Evolutionary conservation across 2,113 vertebrate species (phyloP).

Genomic region (Coptodon bakossiorum): DNA sequence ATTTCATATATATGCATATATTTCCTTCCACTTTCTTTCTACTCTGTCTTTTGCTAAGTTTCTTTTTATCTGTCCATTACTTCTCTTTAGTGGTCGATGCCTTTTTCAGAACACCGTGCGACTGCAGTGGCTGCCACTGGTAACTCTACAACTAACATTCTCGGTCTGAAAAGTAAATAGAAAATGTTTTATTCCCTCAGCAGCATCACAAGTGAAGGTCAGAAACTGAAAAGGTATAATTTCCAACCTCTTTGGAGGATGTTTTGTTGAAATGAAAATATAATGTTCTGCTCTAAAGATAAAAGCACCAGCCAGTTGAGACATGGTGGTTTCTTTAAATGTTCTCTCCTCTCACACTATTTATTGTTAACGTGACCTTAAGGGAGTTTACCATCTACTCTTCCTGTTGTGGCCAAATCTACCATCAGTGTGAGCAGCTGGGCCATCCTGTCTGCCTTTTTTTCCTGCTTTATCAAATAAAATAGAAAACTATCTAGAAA

Average conservation of each 20-base stretch:
- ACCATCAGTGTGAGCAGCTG: background rate
- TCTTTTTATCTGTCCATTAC: background rate
- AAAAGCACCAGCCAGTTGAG: background rate
- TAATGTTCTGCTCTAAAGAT: background rate
- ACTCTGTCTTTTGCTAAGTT: background rate
- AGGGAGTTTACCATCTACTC: background rate
- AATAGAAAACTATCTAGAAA: background rate
- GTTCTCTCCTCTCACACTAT: background rate
- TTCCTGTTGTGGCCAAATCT: background rate
- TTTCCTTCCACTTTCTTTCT: background rate
- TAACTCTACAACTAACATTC: background rate
- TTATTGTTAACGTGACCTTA: background rate
- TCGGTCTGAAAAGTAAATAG: background rate
- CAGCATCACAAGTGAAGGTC: background rate
- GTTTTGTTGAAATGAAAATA: background rate
- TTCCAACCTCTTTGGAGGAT: background rate
- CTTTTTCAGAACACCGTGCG: background rate
- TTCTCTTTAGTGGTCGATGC: background rate
- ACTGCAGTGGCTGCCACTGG: background rate
- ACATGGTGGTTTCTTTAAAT: background rate
- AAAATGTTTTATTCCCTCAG: background rate
- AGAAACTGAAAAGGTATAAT: background rate
- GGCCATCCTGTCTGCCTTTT: background rate
- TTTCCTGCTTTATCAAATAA: background rate
- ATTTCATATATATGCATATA: background rate